Percentiles rank a stretch among this genome's conserved stretches.
These are phyloP conservation scores for Rhyacophila evoluta DNA, from an alignment of 2,888 invertebrate species.

Conservation along the genomic window DNA sequence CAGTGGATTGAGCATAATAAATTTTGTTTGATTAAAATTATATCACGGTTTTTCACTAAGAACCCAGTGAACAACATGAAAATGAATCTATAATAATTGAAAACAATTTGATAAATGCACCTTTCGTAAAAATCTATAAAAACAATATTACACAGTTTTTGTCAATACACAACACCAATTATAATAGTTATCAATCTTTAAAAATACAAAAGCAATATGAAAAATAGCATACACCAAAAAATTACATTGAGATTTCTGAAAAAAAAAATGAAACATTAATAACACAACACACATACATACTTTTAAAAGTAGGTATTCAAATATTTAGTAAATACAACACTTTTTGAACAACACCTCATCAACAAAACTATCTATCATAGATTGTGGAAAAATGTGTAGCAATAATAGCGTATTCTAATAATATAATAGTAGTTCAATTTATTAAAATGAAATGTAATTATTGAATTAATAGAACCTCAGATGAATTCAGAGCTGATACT, in stretches of 20 bases:
- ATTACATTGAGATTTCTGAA: conserved; percentile 25
- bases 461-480: background rate
- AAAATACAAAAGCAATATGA: conserved; percentile 20
- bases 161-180: conserved; percentile 17
- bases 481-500: background rate
- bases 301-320: background rate
- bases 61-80: too few relatives aligned
- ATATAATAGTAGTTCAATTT: background rate
- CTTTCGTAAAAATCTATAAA: background rate
- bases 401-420: background rate
- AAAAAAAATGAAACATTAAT: conserved; percentile 29
- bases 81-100: background rate
- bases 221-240: conserved; percentile 31
- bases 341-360: conserved; percentile 1
- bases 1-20: too few relatives aligned
- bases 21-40: too few relatives aligned
- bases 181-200: conserved; percentile 6
- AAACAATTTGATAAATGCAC: background rate
- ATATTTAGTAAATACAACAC: background rate
- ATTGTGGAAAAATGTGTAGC: too few relatives aligned
- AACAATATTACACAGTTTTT: background rate
- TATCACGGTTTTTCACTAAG: too few relatives aligned
- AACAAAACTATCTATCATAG: too few relatives aligned
- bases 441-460: background rate
- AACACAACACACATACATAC: conserved; percentile 19